Evolutionary conservation across 2,888 invertebrate genomes (phyloP).

Genomic region (Epirrita christyi): DNA sequence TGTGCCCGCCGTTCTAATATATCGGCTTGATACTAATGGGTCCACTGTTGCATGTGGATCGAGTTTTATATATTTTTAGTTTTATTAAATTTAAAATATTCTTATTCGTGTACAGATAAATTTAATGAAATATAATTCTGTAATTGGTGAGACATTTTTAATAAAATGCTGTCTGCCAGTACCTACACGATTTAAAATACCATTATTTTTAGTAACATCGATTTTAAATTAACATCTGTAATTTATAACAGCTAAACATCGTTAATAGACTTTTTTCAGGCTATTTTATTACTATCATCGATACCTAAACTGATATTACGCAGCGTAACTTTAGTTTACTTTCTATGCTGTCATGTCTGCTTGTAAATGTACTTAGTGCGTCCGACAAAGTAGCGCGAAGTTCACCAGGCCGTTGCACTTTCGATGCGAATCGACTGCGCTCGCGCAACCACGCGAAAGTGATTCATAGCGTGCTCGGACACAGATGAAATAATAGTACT

Average conservation of each 20-base stretch:
- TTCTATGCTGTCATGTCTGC: constrained; percentile 14
- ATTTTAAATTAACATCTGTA: too few relatives aligned
- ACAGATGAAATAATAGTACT: constrained; percentile 8
- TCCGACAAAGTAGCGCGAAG: constrained; percentile 74
- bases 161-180: too few relatives aligned
- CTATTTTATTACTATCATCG: neutral
- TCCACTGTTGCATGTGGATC: constrained; percentile 27
- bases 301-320: neutral
- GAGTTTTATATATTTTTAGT: constrained; percentile 24
- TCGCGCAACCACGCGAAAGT: constrained; percentile 68
- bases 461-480: constrained; percentile 60
- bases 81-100: neutral
- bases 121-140: too few relatives aligned
- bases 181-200: neutral
- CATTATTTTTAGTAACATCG: too few relatives aligned
- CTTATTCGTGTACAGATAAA: neutral
- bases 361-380: constrained; percentile 41
- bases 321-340: constrained; percentile 11
- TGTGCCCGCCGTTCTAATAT: constrained; percentile 34
- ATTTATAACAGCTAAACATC: too few relatives aligned
- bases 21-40: constrained; percentile 32
- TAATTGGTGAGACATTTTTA: too few relatives aligned
- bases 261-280: too few relatives aligned
- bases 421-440: constrained; percentile 65
- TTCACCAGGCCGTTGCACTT: constrained; percentile 81